These are phyloP conservation scores for Hydrotaea diabolus DNA, from an alignment of 2,888 invertebrate species.

Conservation along the genomic window DNA sequence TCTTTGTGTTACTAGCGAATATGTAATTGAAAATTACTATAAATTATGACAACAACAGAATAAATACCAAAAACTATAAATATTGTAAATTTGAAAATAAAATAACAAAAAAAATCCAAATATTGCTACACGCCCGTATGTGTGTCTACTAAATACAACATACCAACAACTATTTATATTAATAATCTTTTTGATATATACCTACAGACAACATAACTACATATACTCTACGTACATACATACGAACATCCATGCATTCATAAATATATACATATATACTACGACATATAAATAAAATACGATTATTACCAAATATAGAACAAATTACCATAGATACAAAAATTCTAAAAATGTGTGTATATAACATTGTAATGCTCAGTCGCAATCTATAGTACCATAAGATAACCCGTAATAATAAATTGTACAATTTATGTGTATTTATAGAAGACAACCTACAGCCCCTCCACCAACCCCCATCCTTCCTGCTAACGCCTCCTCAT, in stretches of 20 bases:
- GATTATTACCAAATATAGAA: slow-evolving; percentile 10
- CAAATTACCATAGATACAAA: background rate
- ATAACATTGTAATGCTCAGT: slow-evolving; percentile 17
- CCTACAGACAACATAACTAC: background rate
- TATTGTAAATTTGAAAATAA: slow-evolving; percentile 19
- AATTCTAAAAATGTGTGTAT: no score
- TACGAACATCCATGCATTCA: slow-evolving; percentile 1
- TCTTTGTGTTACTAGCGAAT: slow-evolving; percentile 39
- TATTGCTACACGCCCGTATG: background rate
- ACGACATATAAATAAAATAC: slow-evolving; percentile 9
- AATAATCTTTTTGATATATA: slow-evolving; percentile 38
- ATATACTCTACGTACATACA: background rate
- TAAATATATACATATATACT: background rate
- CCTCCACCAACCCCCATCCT: no score
- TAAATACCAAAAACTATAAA: slow-evolving; percentile 32
- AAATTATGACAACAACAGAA: slow-evolving; percentile 56
- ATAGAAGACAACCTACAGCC: background rate
- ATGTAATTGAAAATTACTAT: slow-evolving; percentile 60
- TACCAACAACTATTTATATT: slow-evolving; percentile 19
- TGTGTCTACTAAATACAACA: slow-evolving; percentile 10
- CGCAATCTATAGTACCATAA: slow-evolving; percentile 13
- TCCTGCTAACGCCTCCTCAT: no score
- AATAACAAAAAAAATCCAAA: no score
- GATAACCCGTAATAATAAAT: background rate
- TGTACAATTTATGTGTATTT: slow-evolving; percentile 22